Conservation (phyloP, 2,888 invertebrate species). For the Andrena bicolor region DNA sequence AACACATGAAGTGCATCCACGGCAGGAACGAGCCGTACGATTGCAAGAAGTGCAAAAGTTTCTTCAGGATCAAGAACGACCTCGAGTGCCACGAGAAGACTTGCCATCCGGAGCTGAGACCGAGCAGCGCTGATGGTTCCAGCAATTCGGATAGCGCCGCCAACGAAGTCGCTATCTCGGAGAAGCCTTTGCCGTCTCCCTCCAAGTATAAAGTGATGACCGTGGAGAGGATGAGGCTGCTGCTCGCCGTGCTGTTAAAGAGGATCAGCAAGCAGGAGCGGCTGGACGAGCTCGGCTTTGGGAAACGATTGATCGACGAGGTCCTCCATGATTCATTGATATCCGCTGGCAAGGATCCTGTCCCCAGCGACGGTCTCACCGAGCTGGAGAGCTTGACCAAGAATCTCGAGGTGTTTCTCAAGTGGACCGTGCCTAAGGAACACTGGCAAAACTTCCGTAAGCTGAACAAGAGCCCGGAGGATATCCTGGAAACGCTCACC, state of each 20-base stretch:
- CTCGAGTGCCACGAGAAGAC: constrained; percentile 88
- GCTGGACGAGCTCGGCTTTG: constrained; percentile 91
- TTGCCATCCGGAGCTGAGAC: constrained; percentile 67
- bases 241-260: constrained; percentile 92
- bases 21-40: constrained; percentile 92
- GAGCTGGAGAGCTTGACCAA: constrained; percentile 89
- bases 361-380: constrained; percentile 86
- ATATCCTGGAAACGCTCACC: constrained; percentile 91
- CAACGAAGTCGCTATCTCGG: constrained; percentile 37
- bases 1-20: constrained; percentile 95
- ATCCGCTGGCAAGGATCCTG: constrained; percentile 90
- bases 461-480: constrained; percentile 92
- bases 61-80: constrained; percentile 91
- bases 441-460: constrained; percentile 92
- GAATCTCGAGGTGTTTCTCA: constrained; percentile 92
- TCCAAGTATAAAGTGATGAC: constrained; percentile 87
- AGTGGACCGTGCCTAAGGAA: constrained; percentile 92
- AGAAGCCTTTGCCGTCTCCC: constrained; percentile 73
- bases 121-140: background rate
- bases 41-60: constrained; percentile 90
- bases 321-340: constrained; percentile 92
- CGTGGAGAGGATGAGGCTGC: constrained; percentile 91
- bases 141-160: background rate
- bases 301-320: constrained; percentile 91
- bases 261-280: constrained; percentile 93